phyloP scores from a whole-genome alignment of 2,113 vertebrate genomes.

The Heloderma charlesbogerti region DNA sequence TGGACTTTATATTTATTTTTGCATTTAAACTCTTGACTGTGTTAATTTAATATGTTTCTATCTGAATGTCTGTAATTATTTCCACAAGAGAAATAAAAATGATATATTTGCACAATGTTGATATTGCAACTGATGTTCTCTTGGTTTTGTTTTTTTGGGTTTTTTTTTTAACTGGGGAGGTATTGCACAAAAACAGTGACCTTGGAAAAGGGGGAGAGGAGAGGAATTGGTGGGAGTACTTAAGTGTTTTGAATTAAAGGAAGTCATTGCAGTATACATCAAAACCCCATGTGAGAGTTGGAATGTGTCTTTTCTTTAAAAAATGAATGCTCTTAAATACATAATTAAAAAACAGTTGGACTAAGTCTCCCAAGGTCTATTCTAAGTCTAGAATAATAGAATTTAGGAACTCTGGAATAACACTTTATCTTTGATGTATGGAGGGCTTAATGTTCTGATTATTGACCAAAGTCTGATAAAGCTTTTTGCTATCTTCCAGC shows the following conservation, averaged over 20 bases:
- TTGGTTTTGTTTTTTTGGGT: neutral
- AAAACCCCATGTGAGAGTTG: neutral
- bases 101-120: slow-evolving; percentile 82
- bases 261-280: neutral
- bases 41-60: slow-evolving; percentile 84
- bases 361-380: neutral
- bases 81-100: slow-evolving; percentile 79
- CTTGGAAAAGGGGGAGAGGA: accelerated
- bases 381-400: too few relatives aligned
- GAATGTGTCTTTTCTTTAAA: neutral
- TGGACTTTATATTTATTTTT: slow-evolving; percentile 84
- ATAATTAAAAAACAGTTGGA: neutral
- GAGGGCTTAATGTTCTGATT: neutral
- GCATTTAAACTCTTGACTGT: slow-evolving; percentile 76
- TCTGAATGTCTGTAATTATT: slow-evolving; percentile 77
- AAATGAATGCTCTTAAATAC: neutral
- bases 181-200: neutral
- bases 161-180: too few relatives aligned
- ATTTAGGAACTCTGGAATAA: neutral
- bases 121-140: neutral
- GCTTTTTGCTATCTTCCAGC: neutral
- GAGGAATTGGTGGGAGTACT: neutral
- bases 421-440: accelerated
- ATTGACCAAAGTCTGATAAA: neutral
- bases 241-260: neutral